A percentile compares a stretch with the other conserved stretches of the same genome.
These are phyloP conservation scores for Euura saliciscinereae DNA, from an alignment of 1,140 invertebrate species.

Conservation along the genomic window DNA sequence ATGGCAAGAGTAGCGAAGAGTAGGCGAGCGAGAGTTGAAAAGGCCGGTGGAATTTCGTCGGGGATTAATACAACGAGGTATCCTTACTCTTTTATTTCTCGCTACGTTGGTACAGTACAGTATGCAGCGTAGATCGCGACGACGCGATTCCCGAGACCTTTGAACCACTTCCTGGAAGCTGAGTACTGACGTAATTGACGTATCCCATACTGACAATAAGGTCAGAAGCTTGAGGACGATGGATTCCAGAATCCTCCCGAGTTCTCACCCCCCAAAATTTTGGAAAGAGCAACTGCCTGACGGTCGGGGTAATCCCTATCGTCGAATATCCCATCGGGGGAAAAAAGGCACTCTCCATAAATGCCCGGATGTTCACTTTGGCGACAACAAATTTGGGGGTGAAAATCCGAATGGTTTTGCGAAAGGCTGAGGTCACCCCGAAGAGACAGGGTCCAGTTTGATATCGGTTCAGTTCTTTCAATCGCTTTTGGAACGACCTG, in stretches of 20 bases:
- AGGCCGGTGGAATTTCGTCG: neutral
- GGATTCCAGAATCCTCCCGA: too few species aligned
- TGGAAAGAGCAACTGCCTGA: neutral
- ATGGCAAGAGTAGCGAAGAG: constrained; percentile 1
- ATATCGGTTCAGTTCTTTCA: too few species aligned
- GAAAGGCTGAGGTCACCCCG: neutral
- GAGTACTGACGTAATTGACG: neutral
- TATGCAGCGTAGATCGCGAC: neutral
- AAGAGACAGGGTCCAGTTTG: neutral
- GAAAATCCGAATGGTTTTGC: neutral
- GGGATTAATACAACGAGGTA: constrained; percentile 2
- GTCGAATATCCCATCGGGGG: neutral
- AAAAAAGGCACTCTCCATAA: neutral
- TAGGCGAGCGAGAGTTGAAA: neutral
- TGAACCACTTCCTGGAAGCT: constrained; percentile 29
- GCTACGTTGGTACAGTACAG: neutral
- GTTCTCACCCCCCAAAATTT: too few species aligned
- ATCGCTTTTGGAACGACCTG: neutral
- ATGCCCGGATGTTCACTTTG: neutral
- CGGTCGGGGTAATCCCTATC: neutral
- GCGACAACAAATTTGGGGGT: neutral
- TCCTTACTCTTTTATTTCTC: constrained; percentile 22
- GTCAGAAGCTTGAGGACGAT: too few species aligned
- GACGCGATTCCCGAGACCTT: constrained; percentile 37
- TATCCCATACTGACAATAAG: too few species aligned